These are phyloP conservation scores for Otolemur crassicaudatus DNA, from an alignment of 2,797 vertebrate species.

Conservation along the genomic window DNA sequence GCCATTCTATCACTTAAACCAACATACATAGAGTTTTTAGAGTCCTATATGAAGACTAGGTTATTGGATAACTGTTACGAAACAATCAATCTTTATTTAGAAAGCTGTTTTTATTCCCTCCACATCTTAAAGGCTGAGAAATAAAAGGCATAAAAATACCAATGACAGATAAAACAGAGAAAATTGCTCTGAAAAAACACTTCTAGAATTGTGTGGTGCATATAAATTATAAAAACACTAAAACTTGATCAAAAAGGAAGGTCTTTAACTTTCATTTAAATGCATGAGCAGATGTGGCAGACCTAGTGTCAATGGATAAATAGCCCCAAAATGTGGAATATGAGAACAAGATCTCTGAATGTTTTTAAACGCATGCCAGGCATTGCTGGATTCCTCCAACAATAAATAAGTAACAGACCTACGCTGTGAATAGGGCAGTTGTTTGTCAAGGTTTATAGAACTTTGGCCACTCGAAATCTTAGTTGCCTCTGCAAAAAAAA, in stretches of 20 bases:
- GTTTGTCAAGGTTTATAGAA: constrained; percentile 40
- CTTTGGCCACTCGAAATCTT: background rate
- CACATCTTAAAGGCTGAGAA: constrained; percentile 72
- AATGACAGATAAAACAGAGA: constrained; percentile 80
- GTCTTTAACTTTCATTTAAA: constrained; percentile 86
- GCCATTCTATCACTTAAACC: constrained; percentile 38
- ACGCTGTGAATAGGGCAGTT: background rate
- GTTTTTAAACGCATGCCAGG: constrained; percentile 60
- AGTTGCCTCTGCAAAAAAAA: background rate
- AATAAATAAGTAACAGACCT: constrained; percentile 39
- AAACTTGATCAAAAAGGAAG: constrained; percentile 76
- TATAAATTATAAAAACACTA: constrained; percentile 82
- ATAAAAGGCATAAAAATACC: constrained; percentile 80
- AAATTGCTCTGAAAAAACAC: constrained; percentile 77
- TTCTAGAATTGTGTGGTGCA: constrained; percentile 66
- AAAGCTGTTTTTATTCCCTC: constrained; percentile 75
- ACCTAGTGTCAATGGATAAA: constrained; percentile 78
- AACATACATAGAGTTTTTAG: constrained; percentile 6
- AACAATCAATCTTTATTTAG: constrained; percentile 80
- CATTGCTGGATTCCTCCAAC: background rate
- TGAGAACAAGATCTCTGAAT: constrained; percentile 41
- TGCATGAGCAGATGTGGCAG: constrained; percentile 80
- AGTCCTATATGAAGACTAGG: constrained; percentile 40
- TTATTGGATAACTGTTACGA: constrained; percentile 73
- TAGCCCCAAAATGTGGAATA: constrained; percentile 58